A percentile compares a stretch with the other conserved stretches of the same genome.
Conservation (phyloP, 2,113 vertebrate species). For the Micronisus gabar region DNA sequence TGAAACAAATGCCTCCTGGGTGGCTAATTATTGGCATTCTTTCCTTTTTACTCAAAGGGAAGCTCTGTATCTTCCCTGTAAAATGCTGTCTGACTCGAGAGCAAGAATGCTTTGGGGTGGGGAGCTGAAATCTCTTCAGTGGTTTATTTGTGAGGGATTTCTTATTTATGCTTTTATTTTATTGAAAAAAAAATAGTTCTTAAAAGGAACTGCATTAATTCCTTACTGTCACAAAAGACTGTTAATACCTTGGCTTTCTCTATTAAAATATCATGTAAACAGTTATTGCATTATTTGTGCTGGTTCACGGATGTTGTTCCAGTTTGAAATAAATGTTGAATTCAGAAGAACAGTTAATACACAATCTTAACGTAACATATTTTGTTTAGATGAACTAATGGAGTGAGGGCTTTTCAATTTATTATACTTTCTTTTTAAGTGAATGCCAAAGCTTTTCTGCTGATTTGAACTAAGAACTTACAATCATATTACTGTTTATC, state of each 20-base stretch:
- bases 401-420: conserved; percentile 14
- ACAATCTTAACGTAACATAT: conserved; percentile 1
- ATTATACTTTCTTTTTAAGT: conserved; percentile 4
- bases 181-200: neutral
- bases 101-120: conserved; percentile 43
- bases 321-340: conserved; percentile 30
- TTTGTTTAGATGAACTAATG: conserved; percentile 51
- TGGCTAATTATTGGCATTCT: conserved; percentile 72
- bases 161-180: conserved; percentile 34
- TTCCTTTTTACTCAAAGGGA: conserved; percentile 60
- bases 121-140: conserved; percentile 30
- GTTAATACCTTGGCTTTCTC: conserved; percentile 38
- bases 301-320: neutral
- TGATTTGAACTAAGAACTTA: neutral
- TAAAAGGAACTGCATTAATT: neutral
- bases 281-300: conserved; percentile 28
- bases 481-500: neutral
- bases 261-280: conserved; percentile 33
- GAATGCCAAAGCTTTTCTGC: conserved; percentile 5
- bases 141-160: conserved; percentile 27
- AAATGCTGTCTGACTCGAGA: conserved; percentile 39
- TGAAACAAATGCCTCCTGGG: conserved; percentile 69
- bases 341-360: conserved; percentile 46
- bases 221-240: neutral
- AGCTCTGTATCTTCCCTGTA: conserved; percentile 51